Evolutionary conservation across 2,888 invertebrate genomes (phyloP), one percentile per base, ranked within the genome.

Genomic region (Tinea semifulvella): DNA sequence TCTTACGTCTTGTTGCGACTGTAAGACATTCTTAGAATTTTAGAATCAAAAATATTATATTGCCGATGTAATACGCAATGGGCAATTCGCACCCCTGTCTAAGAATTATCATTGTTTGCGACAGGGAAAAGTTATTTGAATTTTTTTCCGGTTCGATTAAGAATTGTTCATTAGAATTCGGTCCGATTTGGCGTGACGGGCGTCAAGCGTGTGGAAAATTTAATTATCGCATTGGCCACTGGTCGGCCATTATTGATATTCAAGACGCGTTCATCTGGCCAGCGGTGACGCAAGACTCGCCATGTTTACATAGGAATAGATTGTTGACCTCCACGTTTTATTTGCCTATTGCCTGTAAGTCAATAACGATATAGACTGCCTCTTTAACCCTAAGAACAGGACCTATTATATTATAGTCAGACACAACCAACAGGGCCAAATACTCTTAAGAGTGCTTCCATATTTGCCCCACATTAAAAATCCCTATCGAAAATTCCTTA

Each of bases 181-280:
- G 66, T 65, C 55, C 58, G 55, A 61, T 57, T 54, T 46, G 54
- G 54, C 52, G 58, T 60, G 54, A 57, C 56, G 55, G 53, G 57
- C 56, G 55, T 53, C 49, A 56, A 58, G 63, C 61, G 69, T 64
- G 75, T 73, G 67, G 72, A 69, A 76, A 77, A 73, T 74, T 68
- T 74, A 76, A 79, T 77, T 71, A 74, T 68, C 62, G 58, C 59
- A 61, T 63, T 65, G 56, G 62, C 58, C 63, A 62, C 54, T 63
- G 61, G 62, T 60, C 59, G 58, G 58, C 56, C 55, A 60, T 68
- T 62, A 67, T 79, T 76, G 66, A 64, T 75, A 80, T 80, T 75
- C 79, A 61, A 63, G 60, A 60, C 56, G 60, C 71, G 79, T 75
- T 54, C 60, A 67, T 63, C 68, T 64, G 64, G 56, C 68, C 60